These are phyloP conservation scores for Haliclona indistincta DNA, from an alignment of 37 sponge, comb jelly and placozoan genomes.

Conservation along the genomic window DNA sequence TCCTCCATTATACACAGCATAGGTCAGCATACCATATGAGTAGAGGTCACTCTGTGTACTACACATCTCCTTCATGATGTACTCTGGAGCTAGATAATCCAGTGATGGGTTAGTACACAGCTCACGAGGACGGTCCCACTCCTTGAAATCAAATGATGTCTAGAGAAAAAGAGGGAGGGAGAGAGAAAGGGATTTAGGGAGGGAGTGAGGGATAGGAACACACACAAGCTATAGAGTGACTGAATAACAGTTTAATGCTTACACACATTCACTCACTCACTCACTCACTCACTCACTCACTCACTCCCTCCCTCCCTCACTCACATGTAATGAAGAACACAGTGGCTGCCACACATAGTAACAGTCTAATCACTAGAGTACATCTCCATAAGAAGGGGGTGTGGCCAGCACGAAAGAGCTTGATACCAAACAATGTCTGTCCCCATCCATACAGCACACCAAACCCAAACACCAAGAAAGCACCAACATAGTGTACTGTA, in stretches of 20 bases:
- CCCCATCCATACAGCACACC: constrained; percentile 44
- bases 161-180: too few relatives aligned
- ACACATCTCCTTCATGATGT: constrained; percentile 38
- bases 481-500: constrained; percentile 42
- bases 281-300: too few relatives aligned
- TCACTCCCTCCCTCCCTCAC: too few relatives aligned
- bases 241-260: too few relatives aligned
- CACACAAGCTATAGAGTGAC: too few relatives aligned
- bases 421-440: constrained; percentile 38
- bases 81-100: constrained; percentile 85
- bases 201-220: too few relatives aligned
- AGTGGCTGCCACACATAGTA: constrained; percentile 1
- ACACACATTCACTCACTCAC: too few relatives aligned
- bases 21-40: constrained; percentile 73
- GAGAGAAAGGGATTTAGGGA: too few relatives aligned
- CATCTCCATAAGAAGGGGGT: background rate
- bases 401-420: constrained; percentile 3
- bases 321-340: background rate
- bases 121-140: too few relatives aligned
- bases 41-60: constrained; percentile 57
- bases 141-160: too few relatives aligned
- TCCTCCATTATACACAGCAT: constrained; percentile 71
- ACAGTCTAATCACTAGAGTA: background rate
- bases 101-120: constrained; percentile 57
- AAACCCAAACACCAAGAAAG: constrained; percentile 24